phyloP scores from a whole-genome alignment of 2,888 invertebrate species.

The Synanthedon andrenaeformis region DNA sequence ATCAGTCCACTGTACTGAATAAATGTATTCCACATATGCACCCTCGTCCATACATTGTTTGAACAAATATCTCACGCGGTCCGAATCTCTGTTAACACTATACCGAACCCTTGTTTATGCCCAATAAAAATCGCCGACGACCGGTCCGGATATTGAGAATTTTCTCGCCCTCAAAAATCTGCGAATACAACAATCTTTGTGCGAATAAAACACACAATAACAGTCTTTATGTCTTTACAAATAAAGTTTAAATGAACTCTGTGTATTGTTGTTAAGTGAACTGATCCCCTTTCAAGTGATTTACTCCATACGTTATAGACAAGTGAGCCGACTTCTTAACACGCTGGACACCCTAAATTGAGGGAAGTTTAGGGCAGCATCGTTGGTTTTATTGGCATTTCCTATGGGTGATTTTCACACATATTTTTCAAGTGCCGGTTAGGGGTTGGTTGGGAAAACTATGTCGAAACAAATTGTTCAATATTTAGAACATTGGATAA shows the following conservation, averaged over 20 bases:
- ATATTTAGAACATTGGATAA: too few species aligned
- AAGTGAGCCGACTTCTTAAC: constrained; percentile 59
- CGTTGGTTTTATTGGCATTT: constrained; percentile 60
- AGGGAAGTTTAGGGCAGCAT: constrained; percentile 50
- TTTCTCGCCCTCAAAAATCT: constrained; percentile 56
- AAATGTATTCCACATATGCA: constrained; percentile 10
- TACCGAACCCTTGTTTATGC: constrained; percentile 48
- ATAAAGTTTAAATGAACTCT: constrained; percentile 12
- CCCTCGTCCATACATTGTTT: constrained; percentile 35
- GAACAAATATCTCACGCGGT: constrained; percentile 42
- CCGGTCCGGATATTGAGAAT: constrained; percentile 59
- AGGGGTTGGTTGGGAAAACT: constrained; percentile 4
- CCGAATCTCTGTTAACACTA: constrained; percentile 44
- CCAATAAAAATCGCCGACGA: constrained; percentile 63
- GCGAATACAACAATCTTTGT: constrained; percentile 13
- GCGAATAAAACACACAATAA: not conserved
- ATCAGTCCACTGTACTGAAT: too few species aligned
- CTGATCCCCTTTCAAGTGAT: constrained; percentile 41
- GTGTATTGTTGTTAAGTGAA: constrained; percentile 7
- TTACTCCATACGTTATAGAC: constrained; percentile 59
- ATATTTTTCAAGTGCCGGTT: constrained; percentile 23
- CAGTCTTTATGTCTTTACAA: not conserved
- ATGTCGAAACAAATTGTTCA: too few species aligned
- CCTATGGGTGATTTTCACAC: constrained; percentile 52
- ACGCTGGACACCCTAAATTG: constrained; percentile 60